phyloP scores from a whole-genome alignment of 2,797 vertebrate genomes.

The Rhinatrema bivittatum region DNA sequence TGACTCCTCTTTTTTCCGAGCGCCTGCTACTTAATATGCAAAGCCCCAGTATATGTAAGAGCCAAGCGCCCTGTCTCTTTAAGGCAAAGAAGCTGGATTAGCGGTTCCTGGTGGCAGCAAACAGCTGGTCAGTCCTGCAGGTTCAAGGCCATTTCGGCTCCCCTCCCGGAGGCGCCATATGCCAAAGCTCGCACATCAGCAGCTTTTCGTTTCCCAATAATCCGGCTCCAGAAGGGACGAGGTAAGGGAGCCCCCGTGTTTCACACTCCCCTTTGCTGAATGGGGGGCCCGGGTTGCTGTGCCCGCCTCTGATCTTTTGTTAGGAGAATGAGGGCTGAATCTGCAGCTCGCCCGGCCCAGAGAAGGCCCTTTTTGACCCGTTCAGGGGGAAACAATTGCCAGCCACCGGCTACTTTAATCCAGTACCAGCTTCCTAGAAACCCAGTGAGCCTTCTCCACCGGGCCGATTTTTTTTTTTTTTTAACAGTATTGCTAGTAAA shows the following conservation, averaged over 20 bases:
- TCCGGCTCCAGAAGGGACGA: slow-evolving; percentile 39
- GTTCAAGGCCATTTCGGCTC: slow-evolving; percentile 50
- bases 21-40: slow-evolving; percentile 11
- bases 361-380: no score
- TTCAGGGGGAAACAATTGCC: no score
- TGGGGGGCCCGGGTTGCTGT: no score
- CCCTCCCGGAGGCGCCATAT: slow-evolving; percentile 47
- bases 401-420: no score
- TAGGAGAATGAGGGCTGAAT: no score
- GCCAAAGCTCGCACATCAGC: slow-evolving; percentile 48
- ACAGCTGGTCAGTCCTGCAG: slow-evolving; percentile 44
- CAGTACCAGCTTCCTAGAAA: no score
- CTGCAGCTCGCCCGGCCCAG: no score
- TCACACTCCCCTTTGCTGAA: slow-evolving; percentile 13
- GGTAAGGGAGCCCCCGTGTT: slow-evolving; percentile 1
- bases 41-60: slow-evolving; percentile 3
- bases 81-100: slow-evolving; percentile 40
- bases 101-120: slow-evolving; percentile 36
- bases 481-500: no score
- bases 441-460: no score
- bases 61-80: slow-evolving; percentile 34
- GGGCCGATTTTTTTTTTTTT: no score
- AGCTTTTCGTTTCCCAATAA: slow-evolving; percentile 50
- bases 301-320: no score
- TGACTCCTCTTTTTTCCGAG: neutral